phyloP scores from a whole-genome alignment of 2,888 invertebrate species.

The Hofmannophila pseudospretella region DNA sequence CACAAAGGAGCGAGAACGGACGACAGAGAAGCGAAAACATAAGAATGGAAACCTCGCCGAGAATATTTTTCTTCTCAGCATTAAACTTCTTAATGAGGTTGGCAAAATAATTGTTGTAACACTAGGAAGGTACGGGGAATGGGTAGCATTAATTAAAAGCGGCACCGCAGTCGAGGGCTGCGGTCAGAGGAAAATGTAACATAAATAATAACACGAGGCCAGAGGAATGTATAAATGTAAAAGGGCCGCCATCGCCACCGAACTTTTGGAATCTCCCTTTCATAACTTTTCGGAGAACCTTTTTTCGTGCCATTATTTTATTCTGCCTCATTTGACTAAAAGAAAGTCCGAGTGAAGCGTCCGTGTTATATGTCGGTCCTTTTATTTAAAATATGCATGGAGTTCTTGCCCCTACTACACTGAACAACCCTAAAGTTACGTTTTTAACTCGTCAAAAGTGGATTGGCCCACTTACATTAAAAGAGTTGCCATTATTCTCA shows the following conservation, averaged over 20 bases:
- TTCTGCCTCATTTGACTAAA: conserved; percentile 72
- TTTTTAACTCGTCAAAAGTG: conserved; percentile 23
- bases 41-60: conserved; percentile 40
- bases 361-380: conserved; percentile 54
- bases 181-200: conserved; percentile 64
- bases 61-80: conserved; percentile 57
- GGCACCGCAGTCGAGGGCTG: conserved; percentile 49
- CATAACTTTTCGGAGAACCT: conserved; percentile 67
- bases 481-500: conserved; percentile 9
- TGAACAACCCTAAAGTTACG: conserved; percentile 44
- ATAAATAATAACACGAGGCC: conserved; percentile 67
- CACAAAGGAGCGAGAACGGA: conserved; percentile 38
- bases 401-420: conserved; percentile 42
- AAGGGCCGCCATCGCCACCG: conserved; percentile 50
- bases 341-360: conserved; percentile 61
- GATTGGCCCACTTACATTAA: conserved; percentile 25
- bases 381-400: conserved; percentile 67
- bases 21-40: conserved; percentile 29
- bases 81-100: conserved; percentile 70
- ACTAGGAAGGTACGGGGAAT: conserved; percentile 62
- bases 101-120: conserved; percentile 72
- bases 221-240: conserved; percentile 58
- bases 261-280: conserved; percentile 66
- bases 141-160: conserved; percentile 71
- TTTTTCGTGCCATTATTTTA: conserved; percentile 71